Evolutionary conservation across 2,113 vertebrate genomes (phyloP).

Genomic region (Origma solitaria): DNA sequence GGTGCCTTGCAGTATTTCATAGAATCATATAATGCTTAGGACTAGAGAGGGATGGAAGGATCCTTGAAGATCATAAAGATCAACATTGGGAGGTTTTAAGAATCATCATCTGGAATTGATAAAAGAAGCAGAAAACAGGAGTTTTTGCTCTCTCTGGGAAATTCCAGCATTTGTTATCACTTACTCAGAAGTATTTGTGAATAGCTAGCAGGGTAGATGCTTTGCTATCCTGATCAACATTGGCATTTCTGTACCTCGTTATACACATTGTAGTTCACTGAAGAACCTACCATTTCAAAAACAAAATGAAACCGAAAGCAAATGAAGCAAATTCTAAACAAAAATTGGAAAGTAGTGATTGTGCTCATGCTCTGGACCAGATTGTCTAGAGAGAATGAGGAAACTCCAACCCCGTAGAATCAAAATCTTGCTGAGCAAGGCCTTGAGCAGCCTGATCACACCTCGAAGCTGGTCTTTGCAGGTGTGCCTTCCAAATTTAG

Average conservation of each 20-base stretch:
- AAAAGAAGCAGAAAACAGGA: background rate
- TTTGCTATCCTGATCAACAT: background rate
- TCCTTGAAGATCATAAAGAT: background rate
- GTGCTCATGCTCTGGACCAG: constrained; percentile 49
- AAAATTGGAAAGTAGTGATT: background rate
- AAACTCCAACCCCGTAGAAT: background rate
- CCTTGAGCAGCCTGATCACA: background rate
- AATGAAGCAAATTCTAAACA: background rate
- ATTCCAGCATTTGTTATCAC: background rate
- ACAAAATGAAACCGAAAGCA: background rate
- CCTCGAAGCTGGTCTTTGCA: background rate
- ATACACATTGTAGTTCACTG: background rate
- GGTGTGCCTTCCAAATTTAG: constrained; percentile 29
- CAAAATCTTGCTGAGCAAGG: background rate
- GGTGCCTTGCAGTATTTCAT: background rate
- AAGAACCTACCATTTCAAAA: background rate
- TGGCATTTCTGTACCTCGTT: background rate
- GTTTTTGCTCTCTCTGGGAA: background rate
- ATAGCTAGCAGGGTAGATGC: background rate
- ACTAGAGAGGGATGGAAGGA: background rate
- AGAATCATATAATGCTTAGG: no score
- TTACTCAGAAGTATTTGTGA: background rate
- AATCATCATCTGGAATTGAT: background rate
- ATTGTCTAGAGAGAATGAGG: background rate
- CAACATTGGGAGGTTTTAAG: background rate